These are phyloP conservation scores for Hermatobates lingyangjiaoensis DNA, from an alignment of 1,140 invertebrate species.

Conservation along the genomic window DNA sequence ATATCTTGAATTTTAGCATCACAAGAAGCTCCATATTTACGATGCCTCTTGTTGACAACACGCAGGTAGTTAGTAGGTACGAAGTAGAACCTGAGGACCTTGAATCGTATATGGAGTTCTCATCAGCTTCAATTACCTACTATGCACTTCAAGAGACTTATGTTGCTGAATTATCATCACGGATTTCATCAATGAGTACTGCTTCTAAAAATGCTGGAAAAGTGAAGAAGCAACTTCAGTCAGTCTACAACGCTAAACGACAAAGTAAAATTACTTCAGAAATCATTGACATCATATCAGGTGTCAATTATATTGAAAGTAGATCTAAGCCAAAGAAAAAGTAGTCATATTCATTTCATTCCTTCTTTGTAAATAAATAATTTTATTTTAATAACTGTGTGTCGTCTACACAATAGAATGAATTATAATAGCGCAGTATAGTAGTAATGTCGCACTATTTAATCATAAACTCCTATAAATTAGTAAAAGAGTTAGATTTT, in stretches of 20 bases:
- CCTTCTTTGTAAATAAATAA: too few relatives aligned
- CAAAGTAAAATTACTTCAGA: not conserved
- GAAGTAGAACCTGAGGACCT: not conserved
- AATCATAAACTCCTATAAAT: too few relatives aligned
- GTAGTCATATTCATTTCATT: too few relatives aligned
- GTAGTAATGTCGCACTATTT: too few relatives aligned
- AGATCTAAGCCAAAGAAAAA: too few relatives aligned
- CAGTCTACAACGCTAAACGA: not conserved
- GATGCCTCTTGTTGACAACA: not conserved
- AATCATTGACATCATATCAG: not conserved
- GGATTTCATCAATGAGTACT: not conserved
- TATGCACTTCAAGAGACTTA: not conserved
- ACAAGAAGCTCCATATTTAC: not conserved
- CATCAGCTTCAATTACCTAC: not conserved
- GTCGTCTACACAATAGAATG: too few relatives aligned
- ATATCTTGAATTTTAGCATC: not conserved
- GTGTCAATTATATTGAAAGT: not conserved
- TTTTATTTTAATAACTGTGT: too few relatives aligned
- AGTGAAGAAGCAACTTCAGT: not conserved
- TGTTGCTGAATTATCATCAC: not conserved
- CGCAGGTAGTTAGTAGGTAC: not conserved
- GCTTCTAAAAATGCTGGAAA: not conserved
- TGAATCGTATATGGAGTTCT: not conserved
- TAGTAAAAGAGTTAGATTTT: too few relatives aligned
- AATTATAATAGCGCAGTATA: too few relatives aligned